Conservation (phyloP, 1,140 invertebrate species). For the Drosophila sulfurigaster region DNA sequence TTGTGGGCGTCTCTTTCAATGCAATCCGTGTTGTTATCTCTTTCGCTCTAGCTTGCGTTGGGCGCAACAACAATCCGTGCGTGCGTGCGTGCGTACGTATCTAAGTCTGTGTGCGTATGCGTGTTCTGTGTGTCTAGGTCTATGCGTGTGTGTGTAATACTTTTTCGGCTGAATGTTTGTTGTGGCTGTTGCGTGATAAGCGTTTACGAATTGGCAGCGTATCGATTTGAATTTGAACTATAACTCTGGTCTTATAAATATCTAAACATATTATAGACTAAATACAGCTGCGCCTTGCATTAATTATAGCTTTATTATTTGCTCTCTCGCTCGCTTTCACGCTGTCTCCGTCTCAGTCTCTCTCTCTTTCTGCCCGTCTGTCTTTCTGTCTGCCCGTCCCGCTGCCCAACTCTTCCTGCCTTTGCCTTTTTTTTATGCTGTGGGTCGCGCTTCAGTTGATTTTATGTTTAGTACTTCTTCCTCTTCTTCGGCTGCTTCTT, state of each 20-base stretch:
- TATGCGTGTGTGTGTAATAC: conserved; percentile 31
- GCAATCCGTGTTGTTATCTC: conserved; percentile 18
- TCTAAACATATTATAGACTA: background rate
- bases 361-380: conserved; percentile 21
- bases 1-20: conserved; percentile 25
- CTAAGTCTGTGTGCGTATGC: background rate
- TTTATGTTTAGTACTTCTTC: conserved; percentile 32
- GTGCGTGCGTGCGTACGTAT: conserved; percentile 3
- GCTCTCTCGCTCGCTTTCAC: conserved; percentile 51
- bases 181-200: conserved; percentile 42
- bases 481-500: background rate
- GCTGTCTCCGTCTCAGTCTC: conserved; percentile 35
- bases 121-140: background rate
- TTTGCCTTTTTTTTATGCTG: conserved; percentile 15
- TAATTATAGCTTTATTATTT: conserved; percentile 55
- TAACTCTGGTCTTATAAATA: conserved; percentile 22
- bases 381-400: conserved; percentile 14
- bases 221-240: conserved; percentile 46
- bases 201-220: conserved; percentile 14
- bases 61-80: conserved; percentile 25
- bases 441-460: conserved; percentile 65
- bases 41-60: conserved; percentile 16
- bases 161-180: conserved; percentile 19
- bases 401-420: conserved; percentile 33
- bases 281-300: conserved; percentile 35